Conservation (phyloP, 2,113 vertebrate genomes). For the Nibea coibor region DNA sequence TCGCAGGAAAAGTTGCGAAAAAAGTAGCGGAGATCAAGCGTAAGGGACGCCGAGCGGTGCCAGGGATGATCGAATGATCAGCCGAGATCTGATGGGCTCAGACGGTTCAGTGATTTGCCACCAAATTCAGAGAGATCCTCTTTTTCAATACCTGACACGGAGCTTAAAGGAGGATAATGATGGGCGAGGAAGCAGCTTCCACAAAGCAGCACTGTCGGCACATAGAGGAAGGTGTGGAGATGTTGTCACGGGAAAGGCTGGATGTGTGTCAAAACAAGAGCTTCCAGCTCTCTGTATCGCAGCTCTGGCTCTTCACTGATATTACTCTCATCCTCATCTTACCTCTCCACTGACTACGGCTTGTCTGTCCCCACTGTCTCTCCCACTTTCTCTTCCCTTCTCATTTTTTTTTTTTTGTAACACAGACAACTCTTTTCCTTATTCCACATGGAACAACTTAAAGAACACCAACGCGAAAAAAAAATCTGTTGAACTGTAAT, state of each 20-base stretch:
- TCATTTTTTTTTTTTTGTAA: constrained; percentile 3
- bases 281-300: constrained; percentile 91
- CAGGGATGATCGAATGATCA: constrained; percentile 80
- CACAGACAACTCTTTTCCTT: constrained; percentile 49
- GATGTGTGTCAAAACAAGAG: constrained; percentile 97
- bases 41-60: constrained; percentile 50
- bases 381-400: constrained; percentile 31
- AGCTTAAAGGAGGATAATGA: constrained; percentile 85
- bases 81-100: constrained; percentile 77
- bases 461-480: constrained; percentile 16
- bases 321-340: constrained; percentile 90
- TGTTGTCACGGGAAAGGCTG: constrained; percentile 87
- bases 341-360: constrained; percentile 85
- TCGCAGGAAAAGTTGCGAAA: constrained; percentile 81
- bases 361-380: constrained; percentile 61
- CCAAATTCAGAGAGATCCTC: constrained; percentile 72
- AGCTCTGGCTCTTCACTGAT: constrained; percentile 86
- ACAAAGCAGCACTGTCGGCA: constrained; percentile 78
- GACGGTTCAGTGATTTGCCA: constrained; percentile 70
- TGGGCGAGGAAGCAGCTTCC: constrained; percentile 79
- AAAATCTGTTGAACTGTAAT: constrained; percentile 44
- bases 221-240: constrained; percentile 80
- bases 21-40: constrained; percentile 86
- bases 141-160: constrained; percentile 80
- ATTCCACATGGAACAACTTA: constrained; percentile 42